Base-by-base conservation (phyloP, 2,888 invertebrate species). In the Pterostichus niger region DNA sequence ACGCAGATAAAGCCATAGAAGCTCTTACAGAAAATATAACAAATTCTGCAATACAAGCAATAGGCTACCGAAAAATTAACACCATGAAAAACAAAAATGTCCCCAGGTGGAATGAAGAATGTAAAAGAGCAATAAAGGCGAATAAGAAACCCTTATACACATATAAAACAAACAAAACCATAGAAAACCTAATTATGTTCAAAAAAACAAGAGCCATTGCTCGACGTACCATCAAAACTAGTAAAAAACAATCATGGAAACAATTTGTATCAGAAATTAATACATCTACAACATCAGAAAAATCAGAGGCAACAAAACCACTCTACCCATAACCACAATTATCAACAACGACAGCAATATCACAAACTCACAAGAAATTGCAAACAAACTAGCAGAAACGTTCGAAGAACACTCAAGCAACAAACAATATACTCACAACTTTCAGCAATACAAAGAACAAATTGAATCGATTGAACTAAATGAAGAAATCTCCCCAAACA, bases 101-200 rank as follows among this genome's bases (percentile, higher is more conserved):
- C 13, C 79, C 61, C 4, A 61, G 79, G 46, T 79, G 79, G 79
- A 56, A 56, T 17, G n/a, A 61, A 31, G 49, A 73, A 1, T 73
- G 49, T 24, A 24, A 17, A 49, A 24, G 9, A 49, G 46, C 49
- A n/a, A 49, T 49, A 6, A 46, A 46, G 17, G 49, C 13, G 2
- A 6, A 10, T 9, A 49, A 73, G n/a, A 46, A 24, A 52, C 49
- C 73, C 4, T 17, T 73, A 31, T 24, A 73, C 24, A 17, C 6
- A 5, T 73, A 17, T 49, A 49, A 73, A 73, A n/a, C 11, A 24
- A 73, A 73, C 24, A 73, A 49, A 73, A 73, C 46, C 4, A 13
- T 17, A 31, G 49, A 73, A 46, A 73, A 73, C 49, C 40, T 73
- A 17, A 73, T 73, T 4, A 49, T 13, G 6, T 73, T 49, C 31